phyloP scores from a whole-genome alignment of 1,140 invertebrate species.

The Cydia fagiglandana region DNA sequence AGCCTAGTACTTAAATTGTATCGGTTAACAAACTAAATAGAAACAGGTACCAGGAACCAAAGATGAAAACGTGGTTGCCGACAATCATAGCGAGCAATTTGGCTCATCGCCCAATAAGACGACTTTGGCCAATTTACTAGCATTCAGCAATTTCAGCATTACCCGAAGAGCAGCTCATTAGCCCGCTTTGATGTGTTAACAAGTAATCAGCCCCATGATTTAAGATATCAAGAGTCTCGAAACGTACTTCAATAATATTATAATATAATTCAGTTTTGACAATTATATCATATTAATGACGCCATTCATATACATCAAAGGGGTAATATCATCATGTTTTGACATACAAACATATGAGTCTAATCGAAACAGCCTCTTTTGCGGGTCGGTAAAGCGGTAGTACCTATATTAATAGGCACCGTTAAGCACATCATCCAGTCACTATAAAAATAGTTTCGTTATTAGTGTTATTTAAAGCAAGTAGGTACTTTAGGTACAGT shows the following conservation, averaged over 20 bases:
- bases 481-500: too few species aligned
- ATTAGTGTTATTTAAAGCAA: neutral
- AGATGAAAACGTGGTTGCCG: conserved; percentile 18
- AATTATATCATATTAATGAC: too few species aligned
- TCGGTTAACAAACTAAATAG: too few species aligned
- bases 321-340: too few species aligned
- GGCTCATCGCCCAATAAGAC: conserved; percentile 41
- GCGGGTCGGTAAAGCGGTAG: too few species aligned
- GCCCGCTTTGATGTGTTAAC: conserved; percentile 19
- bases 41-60: neutral
- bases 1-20: too few species aligned
- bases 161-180: neutral
- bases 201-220: conserved; percentile 6
- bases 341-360: too few species aligned
- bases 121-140: conserved; percentile 44
- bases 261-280: too few species aligned
- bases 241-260: neutral
- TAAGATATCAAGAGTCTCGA: conserved; percentile 1
- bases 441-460: conserved; percentile 3
- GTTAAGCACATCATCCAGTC: neutral
- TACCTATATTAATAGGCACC: too few species aligned
- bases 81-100: conserved; percentile 39
- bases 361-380: too few species aligned
- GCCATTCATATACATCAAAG: too few species aligned
- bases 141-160: neutral